These are phyloP conservation scores for Myanophis thanlyinensis DNA, from an alignment of 2,113 vertebrate genomes.

Conservation along the genomic window DNA sequence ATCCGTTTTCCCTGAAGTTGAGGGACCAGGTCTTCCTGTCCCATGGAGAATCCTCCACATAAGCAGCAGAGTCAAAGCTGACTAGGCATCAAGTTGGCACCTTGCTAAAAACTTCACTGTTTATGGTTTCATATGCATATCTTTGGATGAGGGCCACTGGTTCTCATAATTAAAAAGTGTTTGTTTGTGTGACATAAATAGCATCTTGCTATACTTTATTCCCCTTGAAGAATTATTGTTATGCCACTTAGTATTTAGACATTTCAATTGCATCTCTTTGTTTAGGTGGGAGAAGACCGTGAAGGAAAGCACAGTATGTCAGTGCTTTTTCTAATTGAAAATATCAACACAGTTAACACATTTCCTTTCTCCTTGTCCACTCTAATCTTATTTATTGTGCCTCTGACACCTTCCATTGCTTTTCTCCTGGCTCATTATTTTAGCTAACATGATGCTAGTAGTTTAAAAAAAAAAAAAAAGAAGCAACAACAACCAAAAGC, in stretches of 20 bases:
- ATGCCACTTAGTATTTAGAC: conserved; percentile 24
- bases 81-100: background rate
- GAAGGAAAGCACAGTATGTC: conserved; percentile 46
- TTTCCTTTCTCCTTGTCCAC: conserved; percentile 59
- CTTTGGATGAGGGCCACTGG: background rate
- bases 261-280: conserved; percentile 40
- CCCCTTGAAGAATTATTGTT: conserved; percentile 32
- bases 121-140: background rate
- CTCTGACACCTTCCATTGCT: conserved; percentile 67
- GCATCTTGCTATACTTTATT: background rate
- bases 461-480: background rate
- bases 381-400: conserved; percentile 69
- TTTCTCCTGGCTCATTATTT: conserved; percentile 58
- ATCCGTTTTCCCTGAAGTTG: background rate
- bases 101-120: background rate
- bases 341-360: conserved; percentile 55
- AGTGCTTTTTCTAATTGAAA: conserved; percentile 59
- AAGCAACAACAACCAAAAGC: conserved; percentile 37
- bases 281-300: conserved; percentile 36
- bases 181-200: background rate
- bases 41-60: too few species aligned
- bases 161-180: background rate
- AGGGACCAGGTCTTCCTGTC: background rate
- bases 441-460: conserved; percentile 54
- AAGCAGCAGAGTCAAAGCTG: background rate